Evolutionary conservation across 2,888 invertebrate species (phyloP).

Genomic region (Meloe dianella): DNA sequence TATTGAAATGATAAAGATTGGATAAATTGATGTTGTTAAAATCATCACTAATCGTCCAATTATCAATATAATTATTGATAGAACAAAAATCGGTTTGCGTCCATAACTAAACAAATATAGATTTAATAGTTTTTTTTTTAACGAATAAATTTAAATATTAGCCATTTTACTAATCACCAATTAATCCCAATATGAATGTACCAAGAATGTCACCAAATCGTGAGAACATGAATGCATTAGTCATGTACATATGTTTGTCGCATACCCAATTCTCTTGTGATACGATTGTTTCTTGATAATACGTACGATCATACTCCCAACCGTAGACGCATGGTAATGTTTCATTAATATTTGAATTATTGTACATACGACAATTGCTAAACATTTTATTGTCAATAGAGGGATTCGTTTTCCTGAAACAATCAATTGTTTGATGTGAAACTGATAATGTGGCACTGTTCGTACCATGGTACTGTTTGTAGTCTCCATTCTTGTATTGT

Average conservation of each 20-base stretch:
- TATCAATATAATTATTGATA: slow-evolving; percentile 59
- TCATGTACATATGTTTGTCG: slow-evolving; percentile 61
- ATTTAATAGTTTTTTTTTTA: not conserved
- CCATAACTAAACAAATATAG: slow-evolving; percentile 57
- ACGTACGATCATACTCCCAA: slow-evolving; percentile 64
- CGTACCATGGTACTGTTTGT: slow-evolving; percentile 63
- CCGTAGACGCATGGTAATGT: slow-evolving; percentile 62
- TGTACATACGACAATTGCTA: not conserved
- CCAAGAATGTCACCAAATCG: slow-evolving; percentile 65
- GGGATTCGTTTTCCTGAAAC: not conserved
- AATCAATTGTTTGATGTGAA: not conserved
- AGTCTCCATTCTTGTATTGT: slow-evolving; percentile 62
- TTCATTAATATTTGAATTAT: not conserved
- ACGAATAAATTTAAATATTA: not conserved
- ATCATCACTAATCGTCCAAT: slow-evolving; percentile 58
- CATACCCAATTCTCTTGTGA: slow-evolving; percentile 66
- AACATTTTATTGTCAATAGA: not conserved
- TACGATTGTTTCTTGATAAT: slow-evolving; percentile 62
- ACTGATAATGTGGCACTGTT: not conserved
- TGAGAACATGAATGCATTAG: slow-evolving; percentile 63
- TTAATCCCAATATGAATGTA: slow-evolving; percentile 64
- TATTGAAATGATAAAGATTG: slow-evolving; percentile 58
- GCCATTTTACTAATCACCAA: slow-evolving; percentile 63
- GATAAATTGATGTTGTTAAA: slow-evolving; percentile 56
- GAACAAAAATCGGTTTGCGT: slow-evolving; percentile 61